Base-by-base conservation (phyloP, 2,113 vertebrate species). In the Neolamprologus cancellatus region DNA sequence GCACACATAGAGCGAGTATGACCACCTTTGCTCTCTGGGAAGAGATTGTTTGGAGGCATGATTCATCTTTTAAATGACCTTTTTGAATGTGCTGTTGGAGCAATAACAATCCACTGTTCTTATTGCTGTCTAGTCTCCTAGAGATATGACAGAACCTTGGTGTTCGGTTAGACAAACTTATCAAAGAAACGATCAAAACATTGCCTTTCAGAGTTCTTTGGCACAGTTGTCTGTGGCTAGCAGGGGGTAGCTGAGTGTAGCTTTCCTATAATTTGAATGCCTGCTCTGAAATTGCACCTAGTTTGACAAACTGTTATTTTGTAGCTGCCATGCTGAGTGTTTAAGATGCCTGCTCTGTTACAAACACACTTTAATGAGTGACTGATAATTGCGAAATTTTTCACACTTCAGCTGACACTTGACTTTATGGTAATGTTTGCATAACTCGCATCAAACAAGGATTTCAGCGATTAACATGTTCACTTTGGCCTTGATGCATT, bases 1-100 rank as follows among this genome's bases (percentile, higher is more conserved):
- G 86, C 78, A 90, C 80, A 76, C 74, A 15, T 69, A 84, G 34
- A 4, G 85, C 3, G 30, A 87, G 89, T 83, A 87, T 78, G 85
- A 82, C 76, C 87, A 61, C 14, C 76, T 82, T 89, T 84, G 74
- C 61, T 79, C 36, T 66, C 57, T 57, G 53, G 66, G 55, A 83
- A 79, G 74, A 84, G 74, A 86, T 83, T 87, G 84, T 87, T 80
- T 12, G 46, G 78, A 84, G 50, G 30, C 18, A 34, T 86, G 84
- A 95, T 89, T 91, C 87, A 83, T 93, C 88, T 85, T 80, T 66
- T 87, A 79, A 93, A 92, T 88, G 83, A 83, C 46, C 79, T 81
- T 88, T 74, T 50, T 76, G 36, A 89, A 82, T 80, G 89, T 48
- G 74, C 85, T 78, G 71, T 55, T 81, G 81, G 61, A 84, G 86